Evolutionary conservation across 2,113 vertebrate genomes (phyloP).

Genomic region (Lucifuga dentata): DNA sequence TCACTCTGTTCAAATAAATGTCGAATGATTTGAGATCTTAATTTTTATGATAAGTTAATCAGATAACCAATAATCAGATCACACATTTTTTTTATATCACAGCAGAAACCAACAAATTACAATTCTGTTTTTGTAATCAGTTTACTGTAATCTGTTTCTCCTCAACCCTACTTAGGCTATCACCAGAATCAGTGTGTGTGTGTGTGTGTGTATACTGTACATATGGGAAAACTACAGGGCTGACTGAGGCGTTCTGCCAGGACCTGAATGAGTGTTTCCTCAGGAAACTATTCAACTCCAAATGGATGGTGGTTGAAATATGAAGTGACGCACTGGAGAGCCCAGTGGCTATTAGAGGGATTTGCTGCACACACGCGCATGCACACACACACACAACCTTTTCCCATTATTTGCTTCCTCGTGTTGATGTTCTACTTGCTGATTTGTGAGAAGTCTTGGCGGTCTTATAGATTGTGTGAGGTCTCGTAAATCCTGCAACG

Average conservation of each 20-base stretch:
- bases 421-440: conserved; percentile 28
- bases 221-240: conserved; percentile 49
- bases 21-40: too few species aligned
- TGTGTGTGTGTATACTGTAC: not conserved
- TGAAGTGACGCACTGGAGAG: conserved; percentile 56
- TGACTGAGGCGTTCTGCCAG: conserved; percentile 51
- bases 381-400: conserved; percentile 11
- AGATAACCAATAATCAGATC: too few species aligned
- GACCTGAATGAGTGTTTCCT: conserved; percentile 66
- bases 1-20: too few species aligned
- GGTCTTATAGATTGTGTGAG: conserved; percentile 48
- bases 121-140: too few species aligned
- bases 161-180: too few species aligned
- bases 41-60: too few species aligned
- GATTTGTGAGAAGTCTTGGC: conserved; percentile 52
- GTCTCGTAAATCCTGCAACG: conserved; percentile 3
- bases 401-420: conserved; percentile 39
- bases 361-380: conserved; percentile 23
- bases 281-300: conserved; percentile 72
- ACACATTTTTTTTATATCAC: too few species aligned
- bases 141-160: too few species aligned
- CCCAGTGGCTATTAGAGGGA: conserved; percentile 53
- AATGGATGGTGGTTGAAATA: conserved; percentile 69
- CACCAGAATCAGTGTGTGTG: too few species aligned
- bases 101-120: too few species aligned